These are phyloP conservation scores for Centroberyx gerrardi DNA, from an alignment of 2,797 vertebrate genomes.

Conservation along the genomic window DNA sequence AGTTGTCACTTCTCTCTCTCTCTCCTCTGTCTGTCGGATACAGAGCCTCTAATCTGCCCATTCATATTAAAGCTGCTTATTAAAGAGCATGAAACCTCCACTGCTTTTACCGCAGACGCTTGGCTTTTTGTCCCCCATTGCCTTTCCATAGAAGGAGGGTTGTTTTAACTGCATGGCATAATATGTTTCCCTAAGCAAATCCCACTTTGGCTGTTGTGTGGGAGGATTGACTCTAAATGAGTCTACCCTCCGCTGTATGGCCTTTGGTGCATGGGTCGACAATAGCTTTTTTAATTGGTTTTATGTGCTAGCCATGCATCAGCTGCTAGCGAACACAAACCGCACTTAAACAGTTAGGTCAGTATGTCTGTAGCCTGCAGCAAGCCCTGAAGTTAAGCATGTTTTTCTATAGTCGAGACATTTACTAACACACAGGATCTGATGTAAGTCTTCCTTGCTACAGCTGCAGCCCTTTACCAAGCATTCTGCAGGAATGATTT, in stretches of 20 bases:
- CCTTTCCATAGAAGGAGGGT: constrained; percentile 26
- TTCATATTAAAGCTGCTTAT: constrained; percentile 63
- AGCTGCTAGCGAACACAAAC: not conserved
- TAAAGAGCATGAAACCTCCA: constrained; percentile 47
- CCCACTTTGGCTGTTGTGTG: constrained; percentile 23
- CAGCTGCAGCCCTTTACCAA: not conserved
- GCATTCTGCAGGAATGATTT: not conserved
- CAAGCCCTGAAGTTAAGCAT: not conserved
- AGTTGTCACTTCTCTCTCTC: not conserved
- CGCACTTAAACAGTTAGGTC: not conserved
- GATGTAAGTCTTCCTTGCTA: too few species aligned
- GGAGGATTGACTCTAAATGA: constrained; percentile 36
- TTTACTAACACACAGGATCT: too few species aligned
- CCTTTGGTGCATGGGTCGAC: constrained; percentile 3
- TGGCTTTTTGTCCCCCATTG: not conserved
- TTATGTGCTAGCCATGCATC: not conserved
- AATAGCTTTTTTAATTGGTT: constrained; percentile 10
- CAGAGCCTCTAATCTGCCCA: constrained; percentile 59
- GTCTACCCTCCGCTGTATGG: constrained; percentile 7
- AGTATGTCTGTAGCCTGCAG: not conserved
- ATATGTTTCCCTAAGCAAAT: constrained; percentile 47
- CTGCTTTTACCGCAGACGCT: constrained; percentile 17
- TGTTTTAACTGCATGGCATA: constrained; percentile 6
- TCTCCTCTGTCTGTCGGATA: not conserved
- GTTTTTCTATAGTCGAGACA: not conserved